Evolutionary conservation across 1,140 invertebrate species (phyloP), one percentile per base, ranked within the genome.

Genomic region (Elymnias hypermnestra): DNA sequence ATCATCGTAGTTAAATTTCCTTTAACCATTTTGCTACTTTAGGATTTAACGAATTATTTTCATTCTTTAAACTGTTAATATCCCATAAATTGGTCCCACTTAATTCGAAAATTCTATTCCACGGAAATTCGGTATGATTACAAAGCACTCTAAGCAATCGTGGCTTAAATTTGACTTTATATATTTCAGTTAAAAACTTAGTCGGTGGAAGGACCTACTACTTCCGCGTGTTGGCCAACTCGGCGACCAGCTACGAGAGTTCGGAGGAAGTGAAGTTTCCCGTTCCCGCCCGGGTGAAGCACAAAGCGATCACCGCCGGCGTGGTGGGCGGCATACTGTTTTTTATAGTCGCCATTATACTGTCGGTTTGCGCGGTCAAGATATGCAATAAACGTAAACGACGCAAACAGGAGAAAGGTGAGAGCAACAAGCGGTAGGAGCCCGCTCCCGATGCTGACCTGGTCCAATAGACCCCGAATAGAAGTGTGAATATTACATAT

Each of bases 331-430:
- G 96, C 53, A 94, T 98, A 68, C 89, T 98, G 61, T 97, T 98
- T 89, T 97, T 97, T 90, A 95, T 97, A 70, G 95, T 97, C 65
- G 95, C 96, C 74, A 97, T 98, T 83, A 97, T 97, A 76, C 90
- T 97, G 64, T 96, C 95, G 51, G 94, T 98, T 69, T 97, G 96
- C 89, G 94, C 95, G 60, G 96, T 98, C 66, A 98, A 98, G 90
- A 97, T 97, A 82, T 97, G 96, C 90, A 97, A 97, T 90, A 96
- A 97, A 87, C 89, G 95, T 73, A 97, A 97, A 87, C 90, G 95
- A 85, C 92, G 95, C 89, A 97, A 97, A 92, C 95, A 97, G 87
- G 95, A 97, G 89, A 97, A 97, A 95, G 95, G 96, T 97, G 90
- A 88, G 86, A 45, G 56, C 22, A 62, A 59, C 51, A 31, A 52